Conservation (phyloP, 1,140 invertebrate genomes). For the Nilaparvata lugens region DNA sequence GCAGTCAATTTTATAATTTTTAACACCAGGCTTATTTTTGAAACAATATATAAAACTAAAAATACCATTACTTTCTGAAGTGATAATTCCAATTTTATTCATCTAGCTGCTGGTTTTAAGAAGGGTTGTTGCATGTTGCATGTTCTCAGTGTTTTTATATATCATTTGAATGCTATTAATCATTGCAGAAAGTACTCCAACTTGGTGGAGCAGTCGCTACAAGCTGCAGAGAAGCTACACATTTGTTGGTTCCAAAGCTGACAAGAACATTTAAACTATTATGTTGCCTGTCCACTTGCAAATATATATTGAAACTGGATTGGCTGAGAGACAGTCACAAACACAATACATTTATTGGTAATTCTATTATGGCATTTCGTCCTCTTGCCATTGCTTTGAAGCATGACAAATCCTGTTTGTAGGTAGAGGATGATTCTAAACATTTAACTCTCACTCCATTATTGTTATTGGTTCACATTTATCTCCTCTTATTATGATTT, state of each 20-base stretch:
- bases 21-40: too few species aligned
- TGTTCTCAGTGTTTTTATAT: constrained; percentile 7
- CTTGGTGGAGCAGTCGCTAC: constrained; percentile 70
- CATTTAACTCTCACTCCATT: too few species aligned
- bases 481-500: too few species aligned
- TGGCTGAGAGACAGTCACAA: constrained; percentile 76
- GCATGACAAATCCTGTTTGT: too few species aligned
- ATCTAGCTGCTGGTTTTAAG: too few species aligned
- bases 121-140: not conserved
- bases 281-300: constrained; percentile 62
- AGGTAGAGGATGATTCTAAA: too few species aligned
- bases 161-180: constrained; percentile 1
- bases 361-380: constrained; percentile 1
- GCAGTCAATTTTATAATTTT: too few species aligned
- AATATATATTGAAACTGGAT: constrained; percentile 65
- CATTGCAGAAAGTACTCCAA: constrained; percentile 51
- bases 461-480: too few species aligned
- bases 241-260: constrained; percentile 69
- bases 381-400: constrained; percentile 20
- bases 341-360: constrained; percentile 63
- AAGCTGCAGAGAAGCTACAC: constrained; percentile 64
- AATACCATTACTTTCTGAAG: too few species aligned
- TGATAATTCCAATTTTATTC: too few species aligned
- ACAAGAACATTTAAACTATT: constrained; percentile 79
- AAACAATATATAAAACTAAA: too few species aligned